Evolutionary conservation across 53 echinoderm and acorn worm genomes (phyloP), one percentile per base, ranked within the genome.

Genomic region (Paelopatides confundens): DNA sequence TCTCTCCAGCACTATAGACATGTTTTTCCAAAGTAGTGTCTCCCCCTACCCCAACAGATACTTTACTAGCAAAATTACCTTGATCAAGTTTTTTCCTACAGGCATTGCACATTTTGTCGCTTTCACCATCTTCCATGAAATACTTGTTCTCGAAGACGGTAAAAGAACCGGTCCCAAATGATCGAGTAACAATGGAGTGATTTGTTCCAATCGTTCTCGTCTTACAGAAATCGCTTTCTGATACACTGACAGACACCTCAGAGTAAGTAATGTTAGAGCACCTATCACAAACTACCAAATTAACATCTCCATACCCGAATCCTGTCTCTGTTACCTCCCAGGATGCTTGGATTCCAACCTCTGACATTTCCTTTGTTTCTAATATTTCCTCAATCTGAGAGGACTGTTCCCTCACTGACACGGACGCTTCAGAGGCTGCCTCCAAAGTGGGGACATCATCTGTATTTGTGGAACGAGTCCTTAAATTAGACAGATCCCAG

Each of bases 141-240:
- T 28, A 26, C 65, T 83, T 63, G 24, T 40, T 65, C 64, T 89
- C 85, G 9, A 77, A 78, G 12, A 90, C 74, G 62, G 62, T 82
- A 65, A 71, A 69, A 18, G 79, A 89, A 40, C 96, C 96, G 11
- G 93, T 91, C 7, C 96, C 96, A 9, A 96, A 47, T 21, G 93
- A 95, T 58, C 88, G 89, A 39, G 92, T 92, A 15, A 85, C 26
- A 15, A 94, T 66, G 28, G 82, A 92, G 88, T 88, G 86, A 64
- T 94, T 94, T 21, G 96, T 96, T 27, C 96, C 96, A 11, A 94
- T 88, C 3, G 92, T 92, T 30, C 94, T 81, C 3, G 85, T 96
- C 40, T 82, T 79, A 81, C 63, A 85, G 66, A 50, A 71, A 32
- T 79, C 91, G 26, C 54, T 58, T 39, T 66, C 82, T 27, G 84